Percentiles rank a stretch among this genome's conserved stretches.
Evolutionary conservation across 2,113 vertebrate species (phyloP).

Genomic region (Pelecanus crispus): DNA sequence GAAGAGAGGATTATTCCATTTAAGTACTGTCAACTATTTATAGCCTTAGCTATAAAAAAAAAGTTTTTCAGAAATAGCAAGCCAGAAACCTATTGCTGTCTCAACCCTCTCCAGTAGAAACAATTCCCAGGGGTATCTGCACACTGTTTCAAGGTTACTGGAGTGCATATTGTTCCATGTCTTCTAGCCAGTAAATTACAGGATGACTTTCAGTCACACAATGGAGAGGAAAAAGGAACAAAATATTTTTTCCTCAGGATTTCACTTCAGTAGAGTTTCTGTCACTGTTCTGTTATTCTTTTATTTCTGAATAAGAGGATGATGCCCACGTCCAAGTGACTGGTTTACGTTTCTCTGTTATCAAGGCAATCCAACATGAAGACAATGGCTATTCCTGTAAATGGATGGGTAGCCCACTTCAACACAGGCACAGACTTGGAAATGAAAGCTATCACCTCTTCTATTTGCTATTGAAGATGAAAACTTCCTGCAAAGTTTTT

Average conservation of each 20-base stretch:
- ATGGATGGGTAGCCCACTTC: not conserved
- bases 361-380: not conserved
- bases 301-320: not conserved
- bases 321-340: not conserved
- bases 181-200: conserved; percentile 12
- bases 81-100: not conserved
- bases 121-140: not conserved
- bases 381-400: not conserved
- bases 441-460: not conserved
- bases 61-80: not conserved
- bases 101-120: not conserved
- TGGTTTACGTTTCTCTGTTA: not conserved
- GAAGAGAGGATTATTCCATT: not conserved
- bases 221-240: not conserved
- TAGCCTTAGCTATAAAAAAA: not conserved
- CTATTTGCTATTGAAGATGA: not conserved
- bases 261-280: not conserved
- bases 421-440: not conserved
- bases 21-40: conserved; percentile 45
- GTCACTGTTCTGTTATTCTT: not conserved
- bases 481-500: not conserved
- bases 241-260: not conserved
- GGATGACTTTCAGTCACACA: not conserved
- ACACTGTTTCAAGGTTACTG: not conserved
- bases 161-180: not conserved